Evolutionary conservation across 2,888 invertebrate species (phyloP).

Genomic region (Sturmia bella): DNA sequence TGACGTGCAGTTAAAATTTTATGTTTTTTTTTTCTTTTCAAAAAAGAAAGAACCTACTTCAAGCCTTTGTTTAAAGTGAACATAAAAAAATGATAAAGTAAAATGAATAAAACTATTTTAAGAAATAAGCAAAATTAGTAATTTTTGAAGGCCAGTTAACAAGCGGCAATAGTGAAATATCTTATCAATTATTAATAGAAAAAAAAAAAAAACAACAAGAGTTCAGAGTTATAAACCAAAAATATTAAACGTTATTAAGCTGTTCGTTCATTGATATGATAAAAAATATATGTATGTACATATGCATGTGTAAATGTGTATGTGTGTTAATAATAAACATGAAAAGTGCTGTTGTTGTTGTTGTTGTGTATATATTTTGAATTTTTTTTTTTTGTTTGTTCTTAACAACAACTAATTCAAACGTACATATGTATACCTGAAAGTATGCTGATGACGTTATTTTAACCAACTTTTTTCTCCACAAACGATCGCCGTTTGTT

Average conservation of each 20-base stretch:
- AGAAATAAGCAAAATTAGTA: too few species aligned
- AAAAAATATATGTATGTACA: neutral
- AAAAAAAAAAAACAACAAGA: slow-evolving; percentile 2
- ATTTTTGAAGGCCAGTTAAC: neutral
- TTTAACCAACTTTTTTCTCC: slow-evolving; percentile 44
- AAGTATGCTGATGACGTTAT: slow-evolving; percentile 51
- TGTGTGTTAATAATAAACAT: too few species aligned
- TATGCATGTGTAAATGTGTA: too few species aligned
- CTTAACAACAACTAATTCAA: slow-evolving; percentile 23
- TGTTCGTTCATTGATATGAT: slow-evolving; percentile 17
- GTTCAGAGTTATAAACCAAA: neutral
- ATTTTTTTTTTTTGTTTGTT: neutral
- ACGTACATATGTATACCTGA: slow-evolving; percentile 18
- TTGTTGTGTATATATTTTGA: slow-evolving; percentile 10
- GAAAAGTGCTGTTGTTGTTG: slow-evolving; percentile 23
- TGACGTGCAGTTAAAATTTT: slow-evolving; percentile 52
- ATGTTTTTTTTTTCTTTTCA: too few species aligned
- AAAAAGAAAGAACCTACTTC: slow-evolving; percentile 32
- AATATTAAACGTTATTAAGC: neutral
- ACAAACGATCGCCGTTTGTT: slow-evolving; percentile 24
- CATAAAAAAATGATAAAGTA: neutral
- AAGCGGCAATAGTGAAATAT: slow-evolving; percentile 13
- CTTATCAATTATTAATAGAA: slow-evolving; percentile 10
- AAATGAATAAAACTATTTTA: neutral
- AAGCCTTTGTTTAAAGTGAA: slow-evolving; percentile 29